Evolutionary conservation across 1,140 invertebrate species (phyloP).

Genomic region (Drosophila bocki): DNA sequence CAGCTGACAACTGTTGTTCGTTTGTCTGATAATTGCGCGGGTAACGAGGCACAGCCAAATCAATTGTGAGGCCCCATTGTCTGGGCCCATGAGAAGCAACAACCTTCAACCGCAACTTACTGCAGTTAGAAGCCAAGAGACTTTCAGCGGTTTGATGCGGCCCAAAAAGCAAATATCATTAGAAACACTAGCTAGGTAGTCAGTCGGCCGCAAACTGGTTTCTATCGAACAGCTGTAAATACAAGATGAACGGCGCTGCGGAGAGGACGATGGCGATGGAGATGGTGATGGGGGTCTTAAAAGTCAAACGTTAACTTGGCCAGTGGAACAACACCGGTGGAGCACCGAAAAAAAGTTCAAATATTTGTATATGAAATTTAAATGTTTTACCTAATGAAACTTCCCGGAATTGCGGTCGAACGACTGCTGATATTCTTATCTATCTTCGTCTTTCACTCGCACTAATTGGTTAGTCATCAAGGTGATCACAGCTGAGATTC

Average conservation of each 20-base stretch:
- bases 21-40: slow-evolving; percentile 5
- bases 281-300: slow-evolving; percentile 23
- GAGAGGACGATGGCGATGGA: slow-evolving; percentile 4
- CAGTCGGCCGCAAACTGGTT: slow-evolving; percentile 60
- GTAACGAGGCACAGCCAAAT: slow-evolving; percentile 12
- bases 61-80: slow-evolving; percentile 8
- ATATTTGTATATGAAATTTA: slow-evolving; percentile 60
- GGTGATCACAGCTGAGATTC: slow-evolving; percentile 17
- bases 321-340: slow-evolving; percentile 10
- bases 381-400: slow-evolving; percentile 26
- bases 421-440: slow-evolving; percentile 36
- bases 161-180: slow-evolving; percentile 60
- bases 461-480: slow-evolving; percentile 25
- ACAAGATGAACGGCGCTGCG: slow-evolving; percentile 38
- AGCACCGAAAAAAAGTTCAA: slow-evolving; percentile 1
- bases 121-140: slow-evolving; percentile 32
- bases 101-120: slow-evolving; percentile 35
- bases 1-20: slow-evolving; percentile 39
- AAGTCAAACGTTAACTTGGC: slow-evolving; percentile 60
- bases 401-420: slow-evolving; percentile 36
- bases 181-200: slow-evolving; percentile 45
- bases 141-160: slow-evolving; percentile 50
- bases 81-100: slow-evolving; percentile 1
- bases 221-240: slow-evolving; percentile 67
- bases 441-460: slow-evolving; percentile 11